Conservation (phyloP, 92 coral and sea anemone genomes). For the Palythoa caribaeorum region DNA sequence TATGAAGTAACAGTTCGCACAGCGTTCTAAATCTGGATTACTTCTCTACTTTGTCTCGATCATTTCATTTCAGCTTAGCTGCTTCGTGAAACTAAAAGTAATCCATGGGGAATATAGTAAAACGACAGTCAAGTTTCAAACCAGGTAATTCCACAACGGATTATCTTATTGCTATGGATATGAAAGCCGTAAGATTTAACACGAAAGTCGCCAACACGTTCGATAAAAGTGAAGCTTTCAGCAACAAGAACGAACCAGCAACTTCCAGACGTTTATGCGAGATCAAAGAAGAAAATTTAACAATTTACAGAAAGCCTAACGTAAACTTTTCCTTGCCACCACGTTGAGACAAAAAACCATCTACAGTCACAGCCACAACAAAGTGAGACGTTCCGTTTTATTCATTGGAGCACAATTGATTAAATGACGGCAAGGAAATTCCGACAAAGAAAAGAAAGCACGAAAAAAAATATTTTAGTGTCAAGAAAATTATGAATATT, state of each 20-base stretch:
- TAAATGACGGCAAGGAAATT: too few relatives aligned
- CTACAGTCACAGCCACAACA: too few relatives aligned
- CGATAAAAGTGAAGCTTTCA: background rate
- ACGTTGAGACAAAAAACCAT: too few relatives aligned
- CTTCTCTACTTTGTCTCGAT: background rate
- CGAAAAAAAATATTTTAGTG: too few relatives aligned
- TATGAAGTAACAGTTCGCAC: too few relatives aligned
- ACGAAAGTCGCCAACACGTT: background rate
- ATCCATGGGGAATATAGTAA: background rate
- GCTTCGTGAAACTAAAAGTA: background rate
- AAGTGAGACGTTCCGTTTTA: too few relatives aligned
- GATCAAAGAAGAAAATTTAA: background rate
- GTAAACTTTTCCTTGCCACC: background rate
- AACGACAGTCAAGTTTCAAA: background rate
- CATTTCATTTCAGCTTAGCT: background rate
- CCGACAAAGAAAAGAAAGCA: too few relatives aligned
- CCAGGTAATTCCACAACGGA: background rate
- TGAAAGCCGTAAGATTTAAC: background rate
- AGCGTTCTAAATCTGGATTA: background rate
- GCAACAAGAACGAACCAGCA: background rate
- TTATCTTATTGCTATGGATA: background rate
- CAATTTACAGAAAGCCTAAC: background rate
- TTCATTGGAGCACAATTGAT: too few relatives aligned
- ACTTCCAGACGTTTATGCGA: background rate
- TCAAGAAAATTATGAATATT: too few relatives aligned